phyloP scores from a whole-genome alignment of 2,113 vertebrate species.

The Irena cyanogastra region DNA sequence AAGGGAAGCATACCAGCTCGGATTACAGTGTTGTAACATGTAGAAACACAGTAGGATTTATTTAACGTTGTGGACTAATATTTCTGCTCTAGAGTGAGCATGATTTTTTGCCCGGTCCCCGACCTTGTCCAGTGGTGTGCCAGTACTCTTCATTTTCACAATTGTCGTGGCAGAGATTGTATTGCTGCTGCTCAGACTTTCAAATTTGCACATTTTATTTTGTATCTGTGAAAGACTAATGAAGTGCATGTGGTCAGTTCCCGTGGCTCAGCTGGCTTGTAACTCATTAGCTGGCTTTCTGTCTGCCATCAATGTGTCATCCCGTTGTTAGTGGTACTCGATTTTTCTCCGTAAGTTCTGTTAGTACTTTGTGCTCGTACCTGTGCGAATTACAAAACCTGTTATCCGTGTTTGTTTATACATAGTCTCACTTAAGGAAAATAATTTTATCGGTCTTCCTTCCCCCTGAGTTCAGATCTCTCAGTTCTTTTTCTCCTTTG shows the following conservation, averaged over 20 bases:
- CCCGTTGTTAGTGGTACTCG: neutral
- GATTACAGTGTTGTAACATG: neutral
- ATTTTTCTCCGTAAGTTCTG: neutral
- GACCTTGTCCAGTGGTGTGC: neutral
- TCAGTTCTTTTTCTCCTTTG: neutral
- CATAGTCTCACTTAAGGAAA: neutral
- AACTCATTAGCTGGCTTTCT: neutral
- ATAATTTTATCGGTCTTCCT: neutral
- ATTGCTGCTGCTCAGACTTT: neutral
- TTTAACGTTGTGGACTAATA: neutral
- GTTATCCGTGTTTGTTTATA: neutral
- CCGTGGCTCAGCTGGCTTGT: neutral
- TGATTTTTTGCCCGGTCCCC: fast-evolving
- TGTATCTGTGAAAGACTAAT: neutral
- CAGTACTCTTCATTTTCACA: neutral
- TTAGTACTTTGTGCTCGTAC: neutral
- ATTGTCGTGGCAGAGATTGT: neutral
- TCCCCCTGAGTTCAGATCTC: neutral
- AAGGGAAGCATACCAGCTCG: neutral
- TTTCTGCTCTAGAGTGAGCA: neutral
- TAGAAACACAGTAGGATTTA: neutral
- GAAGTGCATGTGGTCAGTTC: neutral
- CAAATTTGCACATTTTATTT: neutral
- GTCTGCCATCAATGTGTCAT: neutral
- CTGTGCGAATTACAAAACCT: neutral